Evolutionary conservation across 2,797 vertebrate species (phyloP), one percentile per base, ranked within the genome.

Genomic region (Chrysocyon brachyurus): DNA sequence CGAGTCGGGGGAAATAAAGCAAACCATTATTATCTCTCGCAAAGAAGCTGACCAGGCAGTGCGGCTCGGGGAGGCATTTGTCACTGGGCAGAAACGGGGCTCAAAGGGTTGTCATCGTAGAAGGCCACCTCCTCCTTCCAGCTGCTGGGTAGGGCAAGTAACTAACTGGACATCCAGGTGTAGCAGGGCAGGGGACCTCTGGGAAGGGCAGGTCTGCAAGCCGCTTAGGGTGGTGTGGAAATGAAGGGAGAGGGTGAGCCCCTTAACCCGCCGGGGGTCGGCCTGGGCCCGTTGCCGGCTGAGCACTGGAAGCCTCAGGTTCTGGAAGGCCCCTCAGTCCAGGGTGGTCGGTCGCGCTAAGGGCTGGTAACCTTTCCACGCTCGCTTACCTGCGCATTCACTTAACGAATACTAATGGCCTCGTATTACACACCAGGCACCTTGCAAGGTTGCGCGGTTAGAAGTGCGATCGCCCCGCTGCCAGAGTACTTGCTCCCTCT

Each of bases 1-100:
- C 57, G 52, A 94, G 83, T 90, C 82, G 78, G 66, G 66, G 75
- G 94, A 79, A 92, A 73, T 93, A 77, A 93, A 93, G 66, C 88
- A 94, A 94, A 33, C 52, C 36, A n/a, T 92, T 66, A 36, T 75
- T 77, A 52, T 36, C 11, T 91, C 70, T 86, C 72, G 40, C 63
- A 70, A 79, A 87, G 75, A 86, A 95, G 36, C 21, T 78, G 52
- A 72, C 6, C 87, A 85, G 31, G 49, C 61, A 81, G 28, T 24
- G 10, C 68, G 46, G 15, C 81, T 82, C 68, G 28, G 28, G 52
- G 49, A 93, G 64, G n/a, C 70, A 54, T 85, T 94, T 91, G 49
- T 56, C 61, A 40, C 3, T 46, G 81, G 79, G 31, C 36, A 89
- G 72, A 88, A 88, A 91, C 0, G 0, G 68, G 82, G 16, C 61